Evolutionary conservation across 1,140 invertebrate genomes (phyloP), one percentile per base, ranked within the genome.

Genomic region (Drosophila leontia): DNA sequence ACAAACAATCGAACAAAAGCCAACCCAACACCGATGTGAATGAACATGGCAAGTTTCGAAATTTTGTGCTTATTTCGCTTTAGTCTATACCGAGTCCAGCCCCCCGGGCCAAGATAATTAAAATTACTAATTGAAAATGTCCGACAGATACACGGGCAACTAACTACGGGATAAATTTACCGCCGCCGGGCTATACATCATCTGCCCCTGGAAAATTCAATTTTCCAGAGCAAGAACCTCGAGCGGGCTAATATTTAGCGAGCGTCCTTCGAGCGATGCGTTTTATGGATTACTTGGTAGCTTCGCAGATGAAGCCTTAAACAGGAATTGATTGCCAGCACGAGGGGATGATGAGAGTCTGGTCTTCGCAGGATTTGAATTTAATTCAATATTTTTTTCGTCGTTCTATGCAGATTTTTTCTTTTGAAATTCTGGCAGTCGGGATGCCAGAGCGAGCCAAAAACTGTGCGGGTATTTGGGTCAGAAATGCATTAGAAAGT

Each of bases 91-190:
- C 7, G 19, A 71, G 19, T 15, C 29, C 44, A 11, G 26, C 51
- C 34, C 34, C 26, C n/a, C 12, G 37, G 51, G 53, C 32, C 15
- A 42, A 39, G 23, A 58, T 65, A 76, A 85, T 81, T 78, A 74
- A 74, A 84, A 78, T 81, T 85, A 81, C 67, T 84, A 85, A 84
- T 85, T 84, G 67, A 74, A 84, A 81, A 62, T 56, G 62, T 74
- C 50, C 45, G 39, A 47, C 42, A 39, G 39, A 39, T 17, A 44
- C 58, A 51, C 35, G 17, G 56, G 39, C 15, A 35, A 35, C 50
- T 17, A 29, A 11, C 44, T 50, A 50, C 47, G 12, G 34, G 19
- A 11, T 6, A 45, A 32, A 35, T 32, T 34, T 26, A 9, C 5
- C 15, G 13, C 26, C 64, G 26, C 8, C 9, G 23, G 45, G 53